These are phyloP conservation scores for Nomada ferruginata DNA, from an alignment of 2,888 invertebrate genomes.

Conservation along the genomic window DNA sequence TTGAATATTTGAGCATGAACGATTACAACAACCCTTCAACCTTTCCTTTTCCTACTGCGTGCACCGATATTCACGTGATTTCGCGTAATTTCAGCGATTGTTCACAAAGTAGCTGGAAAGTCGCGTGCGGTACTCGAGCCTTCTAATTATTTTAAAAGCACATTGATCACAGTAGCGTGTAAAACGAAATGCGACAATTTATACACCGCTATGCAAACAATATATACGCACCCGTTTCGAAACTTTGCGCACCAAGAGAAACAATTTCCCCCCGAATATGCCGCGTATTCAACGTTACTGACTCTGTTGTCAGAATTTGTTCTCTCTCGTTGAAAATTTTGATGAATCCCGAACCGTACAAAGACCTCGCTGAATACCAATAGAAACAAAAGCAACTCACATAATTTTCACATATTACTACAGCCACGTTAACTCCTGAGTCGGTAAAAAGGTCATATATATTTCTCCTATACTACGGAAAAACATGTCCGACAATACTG, in stretches of 20 bases:
- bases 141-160: conserved; percentile 42
- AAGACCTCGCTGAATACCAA: conserved; percentile 4
- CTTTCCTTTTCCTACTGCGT: neutral
- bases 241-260: conserved; percentile 34
- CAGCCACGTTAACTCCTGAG: neutral
- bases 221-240: conserved; percentile 7
- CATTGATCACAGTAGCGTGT: conserved; percentile 49
- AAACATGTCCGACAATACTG: too few relatives aligned
- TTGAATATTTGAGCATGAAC: neutral
- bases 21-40: neutral
- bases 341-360: conserved; percentile 20
- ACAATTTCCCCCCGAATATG: conserved; percentile 51
- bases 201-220: conserved; percentile 35
- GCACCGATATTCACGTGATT: neutral
- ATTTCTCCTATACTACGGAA: too few relatives aligned
- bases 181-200: conserved; percentile 39
- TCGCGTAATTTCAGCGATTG: neutral
- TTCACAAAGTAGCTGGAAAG: neutral
- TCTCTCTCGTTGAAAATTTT: conserved; percentile 28
- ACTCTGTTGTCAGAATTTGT: conserved; percentile 29
- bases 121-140: conserved; percentile 16
- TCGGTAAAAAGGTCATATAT: too few relatives aligned
- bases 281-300: conserved; percentile 30
- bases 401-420: neutral
- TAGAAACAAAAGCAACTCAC: conserved; percentile 10